Conservation (phyloP, 2,113 vertebrate genomes). For the Cairina moschata region DNA sequence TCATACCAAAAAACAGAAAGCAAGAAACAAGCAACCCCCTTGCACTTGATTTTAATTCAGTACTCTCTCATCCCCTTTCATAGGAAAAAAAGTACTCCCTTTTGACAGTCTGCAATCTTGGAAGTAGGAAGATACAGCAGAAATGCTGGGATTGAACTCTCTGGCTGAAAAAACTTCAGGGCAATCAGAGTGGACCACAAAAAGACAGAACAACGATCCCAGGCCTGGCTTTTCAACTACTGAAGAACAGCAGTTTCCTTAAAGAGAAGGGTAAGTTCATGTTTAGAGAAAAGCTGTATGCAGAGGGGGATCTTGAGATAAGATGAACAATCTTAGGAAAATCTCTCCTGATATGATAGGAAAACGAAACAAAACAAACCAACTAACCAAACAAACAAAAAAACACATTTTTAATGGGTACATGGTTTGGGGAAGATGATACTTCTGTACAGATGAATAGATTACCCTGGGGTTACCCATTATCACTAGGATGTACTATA, state of each 20-base stretch:
- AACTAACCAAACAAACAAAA: too few species aligned
- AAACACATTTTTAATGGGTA: neutral
- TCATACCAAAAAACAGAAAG: neutral
- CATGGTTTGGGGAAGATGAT: neutral
- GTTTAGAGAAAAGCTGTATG: neutral
- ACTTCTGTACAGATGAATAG: neutral
- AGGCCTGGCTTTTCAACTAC: neutral
- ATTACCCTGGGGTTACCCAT: neutral
- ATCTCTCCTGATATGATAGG: neutral
- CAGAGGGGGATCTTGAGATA: neutral
- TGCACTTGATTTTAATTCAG: neutral
- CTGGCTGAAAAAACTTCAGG: slow-evolving; percentile 10
- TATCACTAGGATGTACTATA: neutral
- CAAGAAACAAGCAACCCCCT: neutral
- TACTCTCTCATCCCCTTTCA: neutral
- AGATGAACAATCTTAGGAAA: neutral
- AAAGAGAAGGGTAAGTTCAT: neutral
- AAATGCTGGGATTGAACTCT: slow-evolving; percentile 5
- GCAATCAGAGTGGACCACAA: neutral
- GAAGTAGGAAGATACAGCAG: neutral
- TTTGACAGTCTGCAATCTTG: neutral
- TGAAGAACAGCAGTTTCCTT: neutral
- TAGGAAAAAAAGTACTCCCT: neutral
- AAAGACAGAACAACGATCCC: neutral
- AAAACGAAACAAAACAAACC: neutral